A percentile compares a stretch with the other conserved stretches of the same genome.
Conservation (phyloP, 2,888 invertebrate genomes). For the Oasisia sp. region DNA sequence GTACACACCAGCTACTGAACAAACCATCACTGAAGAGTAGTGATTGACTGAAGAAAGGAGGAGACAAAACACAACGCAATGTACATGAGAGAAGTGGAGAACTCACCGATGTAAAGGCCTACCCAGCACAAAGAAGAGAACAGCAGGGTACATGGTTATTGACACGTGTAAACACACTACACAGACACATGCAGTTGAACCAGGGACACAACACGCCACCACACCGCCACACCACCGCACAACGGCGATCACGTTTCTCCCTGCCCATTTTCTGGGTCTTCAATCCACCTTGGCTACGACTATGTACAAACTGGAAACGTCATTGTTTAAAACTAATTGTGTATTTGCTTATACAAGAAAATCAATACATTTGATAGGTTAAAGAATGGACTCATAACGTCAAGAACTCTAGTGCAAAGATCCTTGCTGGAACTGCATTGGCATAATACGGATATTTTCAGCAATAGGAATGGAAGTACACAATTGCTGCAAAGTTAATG, state of each 20-base stretch:
- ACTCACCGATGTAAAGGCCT: constrained; percentile 44
- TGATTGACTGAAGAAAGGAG: constrained; percentile 7
- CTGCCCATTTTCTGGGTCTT: background rate
- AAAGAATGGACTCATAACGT: background rate
- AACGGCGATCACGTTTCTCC: background rate
- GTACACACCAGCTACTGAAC: background rate
- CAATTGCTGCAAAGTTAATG: background rate
- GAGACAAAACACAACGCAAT: constrained; percentile 23
- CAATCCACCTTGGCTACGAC: background rate
- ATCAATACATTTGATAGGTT: background rate
- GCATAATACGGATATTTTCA: background rate
- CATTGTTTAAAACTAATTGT: background rate
- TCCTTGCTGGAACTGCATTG: background rate
- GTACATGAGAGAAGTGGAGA: constrained; percentile 17
- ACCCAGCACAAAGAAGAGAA: constrained; percentile 21
- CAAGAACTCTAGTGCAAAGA: background rate
- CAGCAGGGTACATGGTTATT: background rate
- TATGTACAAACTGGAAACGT: background rate
- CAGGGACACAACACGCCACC: background rate
- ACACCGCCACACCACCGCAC: background rate
- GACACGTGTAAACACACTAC: background rate
- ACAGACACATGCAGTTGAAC: background rate
- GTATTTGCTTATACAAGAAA: background rate
- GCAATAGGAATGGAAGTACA: background rate
- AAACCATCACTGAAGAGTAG: background rate